Conservation (phyloP, 2,113 vertebrate species). For the Silurus glanis region DNA sequence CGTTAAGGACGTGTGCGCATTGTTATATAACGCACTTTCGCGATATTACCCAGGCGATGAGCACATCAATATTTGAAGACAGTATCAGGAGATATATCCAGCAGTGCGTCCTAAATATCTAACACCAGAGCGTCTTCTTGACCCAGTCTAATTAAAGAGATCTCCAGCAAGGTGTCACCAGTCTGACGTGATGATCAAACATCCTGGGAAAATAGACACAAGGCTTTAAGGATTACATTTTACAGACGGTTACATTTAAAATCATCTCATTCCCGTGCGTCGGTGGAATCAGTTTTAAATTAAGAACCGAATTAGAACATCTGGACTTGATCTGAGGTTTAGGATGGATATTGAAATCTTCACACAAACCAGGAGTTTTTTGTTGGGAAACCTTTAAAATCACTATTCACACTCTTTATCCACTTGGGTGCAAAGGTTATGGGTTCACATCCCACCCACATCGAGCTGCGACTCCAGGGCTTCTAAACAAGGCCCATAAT, state of each 20-base stretch:
- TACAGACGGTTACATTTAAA: slow-evolving; percentile 21
- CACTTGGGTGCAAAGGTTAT: no score
- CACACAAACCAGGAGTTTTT: no score
- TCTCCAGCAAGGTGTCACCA: slow-evolving; percentile 30
- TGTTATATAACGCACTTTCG: slow-evolving; percentile 35
- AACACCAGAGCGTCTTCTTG: slow-evolving; percentile 31
- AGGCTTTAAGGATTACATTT: slow-evolving; percentile 23
- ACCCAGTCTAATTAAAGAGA: slow-evolving; percentile 31
- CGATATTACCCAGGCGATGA: slow-evolving; percentile 16
- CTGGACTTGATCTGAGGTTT: no score
- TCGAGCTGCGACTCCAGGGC: no score
- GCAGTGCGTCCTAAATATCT: slow-evolving; percentile 30
- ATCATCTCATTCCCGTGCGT: no score
- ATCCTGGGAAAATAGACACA: slow-evolving; percentile 4
- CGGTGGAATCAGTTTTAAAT: no score
- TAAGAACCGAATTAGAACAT: no score
- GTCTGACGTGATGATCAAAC: slow-evolving; percentile 25
- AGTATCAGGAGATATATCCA: slow-evolving; percentile 18
- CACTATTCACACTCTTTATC: no score
- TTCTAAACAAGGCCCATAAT: no score
- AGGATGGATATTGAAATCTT: no score
- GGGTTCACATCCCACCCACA: no score
- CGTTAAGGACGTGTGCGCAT: neutral
- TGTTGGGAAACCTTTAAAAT: no score
- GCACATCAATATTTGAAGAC: slow-evolving; percentile 35